Evolutionary conservation across 2,113 vertebrate genomes (phyloP).

Genomic region (Bettongia penicillata): DNA sequence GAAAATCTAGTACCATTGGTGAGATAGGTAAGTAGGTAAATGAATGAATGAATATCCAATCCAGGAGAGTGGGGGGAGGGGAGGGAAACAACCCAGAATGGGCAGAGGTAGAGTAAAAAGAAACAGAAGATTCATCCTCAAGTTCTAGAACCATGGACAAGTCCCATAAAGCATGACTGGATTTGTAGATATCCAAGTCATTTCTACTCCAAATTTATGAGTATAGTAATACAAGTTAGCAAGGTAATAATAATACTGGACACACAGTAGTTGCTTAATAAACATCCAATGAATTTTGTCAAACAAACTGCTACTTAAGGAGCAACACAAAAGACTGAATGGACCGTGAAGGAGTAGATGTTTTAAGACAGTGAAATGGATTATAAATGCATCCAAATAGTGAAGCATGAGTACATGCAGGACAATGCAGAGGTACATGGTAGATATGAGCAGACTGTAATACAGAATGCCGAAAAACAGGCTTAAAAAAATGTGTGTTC

Average conservation of each 20-base stretch:
- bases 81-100: not conserved
- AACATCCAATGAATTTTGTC: not conserved
- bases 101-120: not conserved
- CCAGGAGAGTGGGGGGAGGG: not conserved
- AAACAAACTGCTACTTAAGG: not conserved
- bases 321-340: not conserved
- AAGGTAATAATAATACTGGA: not conserved
- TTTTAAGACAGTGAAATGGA: not conserved
- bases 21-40: too few relatives aligned
- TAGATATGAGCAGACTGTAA: not conserved
- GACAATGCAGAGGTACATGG: not conserved
- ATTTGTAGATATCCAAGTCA: not conserved
- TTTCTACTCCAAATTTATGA: not conserved
- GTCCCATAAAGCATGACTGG: not conserved
- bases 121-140: not conserved
- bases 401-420: not conserved
- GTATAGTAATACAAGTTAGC: not conserved
- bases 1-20: not conserved
- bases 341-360: not conserved
- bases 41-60: too few relatives aligned
- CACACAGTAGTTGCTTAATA: not conserved
- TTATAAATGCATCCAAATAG: not conserved
- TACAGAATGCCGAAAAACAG: not conserved
- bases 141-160: not conserved
- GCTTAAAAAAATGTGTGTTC: not conserved